Evolutionary conservation across 2,113 vertebrate species (phyloP), one percentile per base, ranked within the genome.

Genomic region (Ia io): DNA sequence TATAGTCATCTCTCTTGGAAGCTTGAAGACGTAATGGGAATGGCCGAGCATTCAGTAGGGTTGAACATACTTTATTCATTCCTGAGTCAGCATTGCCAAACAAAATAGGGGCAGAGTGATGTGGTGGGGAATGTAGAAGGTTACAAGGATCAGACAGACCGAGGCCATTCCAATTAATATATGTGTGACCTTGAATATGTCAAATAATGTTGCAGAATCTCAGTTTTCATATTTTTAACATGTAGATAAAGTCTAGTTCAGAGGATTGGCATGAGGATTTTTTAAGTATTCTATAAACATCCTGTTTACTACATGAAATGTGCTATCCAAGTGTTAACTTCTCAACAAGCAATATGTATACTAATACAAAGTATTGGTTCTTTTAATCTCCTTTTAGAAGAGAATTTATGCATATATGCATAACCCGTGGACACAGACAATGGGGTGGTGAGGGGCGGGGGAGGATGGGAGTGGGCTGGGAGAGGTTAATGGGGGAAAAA

Each of bases 1-100:
- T 94, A 71, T 9, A 40, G 87, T 93, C 40, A 76, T 92, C 93
- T 84, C 23, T 89, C 82, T 97, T 92, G 42, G 71, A 95, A 97
- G 93, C 97, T 86, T 47, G n/a, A 92, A 84, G 67, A 47, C 53
- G 73, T 44, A 42, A 63, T 83, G 28, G 44, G 59, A 63, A 83
- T 44, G 28, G 17, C 17, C 88, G 35, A 20, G 71, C 8, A 47
- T 40, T 87, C 37, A 92, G 28, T 77, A 16, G 35, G 6, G 51
- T 30, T 87, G 49, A 76, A 42, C 22, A 0, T n/a, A 12, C 67
- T 30, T 35, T 11, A 74, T 95, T 94, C 76, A 65, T 76, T 73
- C 53, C 56, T 73, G 89, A 42, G 51, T 85, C 74, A 44, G 23
- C 63, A 53, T 69, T 28, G 22, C 67, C 49, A 69, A 40, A 22